These are phyloP conservation scores for Telmatherina bonti DNA, from an alignment of 2,797 vertebrate species.

Conservation along the genomic window DNA sequence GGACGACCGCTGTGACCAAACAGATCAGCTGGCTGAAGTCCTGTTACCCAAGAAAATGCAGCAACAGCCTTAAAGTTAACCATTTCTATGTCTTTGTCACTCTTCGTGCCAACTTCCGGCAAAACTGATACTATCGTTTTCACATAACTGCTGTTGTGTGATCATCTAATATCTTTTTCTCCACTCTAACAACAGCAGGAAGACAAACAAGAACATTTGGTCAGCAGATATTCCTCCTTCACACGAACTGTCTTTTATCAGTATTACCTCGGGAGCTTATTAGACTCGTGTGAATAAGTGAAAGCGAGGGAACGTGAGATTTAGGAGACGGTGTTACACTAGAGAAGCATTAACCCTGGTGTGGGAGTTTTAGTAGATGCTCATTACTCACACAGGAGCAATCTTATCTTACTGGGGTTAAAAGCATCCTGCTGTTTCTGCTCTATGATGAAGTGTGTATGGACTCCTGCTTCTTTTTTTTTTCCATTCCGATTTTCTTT, in stretches of 20 bases:
- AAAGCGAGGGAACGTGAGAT: constrained; percentile 1
- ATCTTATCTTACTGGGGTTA: constrained; percentile 53
- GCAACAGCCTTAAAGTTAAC: constrained; percentile 30
- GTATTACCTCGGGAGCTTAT: constrained; percentile 2
- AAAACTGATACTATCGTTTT: neutral
- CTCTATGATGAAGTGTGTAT: neutral
- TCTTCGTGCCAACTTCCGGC: neutral
- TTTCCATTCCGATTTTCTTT: constrained; percentile 4
- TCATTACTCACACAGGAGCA: constrained; percentile 29
- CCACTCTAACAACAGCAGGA: constrained; percentile 14
- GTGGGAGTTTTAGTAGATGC: constrained; percentile 33
- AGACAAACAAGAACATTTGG: constrained; percentile 42
- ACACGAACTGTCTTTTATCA: constrained; percentile 22
- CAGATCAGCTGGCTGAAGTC: constrained; percentile 60
- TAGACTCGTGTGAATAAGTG: constrained; percentile 14
- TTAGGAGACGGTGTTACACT: constrained; percentile 29
- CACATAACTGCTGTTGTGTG: constrained; percentile 2
- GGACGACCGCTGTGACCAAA: constrained; percentile 47
- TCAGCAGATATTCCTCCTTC: constrained; percentile 38
- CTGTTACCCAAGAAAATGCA: constrained; percentile 45
- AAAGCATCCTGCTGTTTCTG: constrained; percentile 51
- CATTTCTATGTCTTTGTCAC: constrained; percentile 10
- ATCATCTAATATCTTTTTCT: constrained; percentile 29
- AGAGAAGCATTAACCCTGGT: constrained; percentile 32
- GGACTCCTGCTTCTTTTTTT: neutral